Conservation (phyloP, 2,113 vertebrate species). For the Heterocephalus glaber region DNA sequence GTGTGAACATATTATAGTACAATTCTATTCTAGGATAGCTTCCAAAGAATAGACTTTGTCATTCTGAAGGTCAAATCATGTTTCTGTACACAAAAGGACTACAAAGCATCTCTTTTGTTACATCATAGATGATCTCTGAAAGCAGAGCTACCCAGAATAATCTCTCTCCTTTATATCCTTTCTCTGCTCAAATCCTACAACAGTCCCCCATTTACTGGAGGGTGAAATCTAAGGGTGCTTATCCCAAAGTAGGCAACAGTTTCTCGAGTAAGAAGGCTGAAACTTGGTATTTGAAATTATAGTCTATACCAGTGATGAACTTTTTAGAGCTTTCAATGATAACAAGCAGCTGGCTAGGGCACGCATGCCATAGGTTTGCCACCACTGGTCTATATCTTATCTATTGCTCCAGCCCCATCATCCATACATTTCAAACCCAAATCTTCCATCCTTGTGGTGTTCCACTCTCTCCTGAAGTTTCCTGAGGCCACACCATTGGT, state of each 20-base stretch:
- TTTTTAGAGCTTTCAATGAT: not conserved
- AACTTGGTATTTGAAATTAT: not conserved
- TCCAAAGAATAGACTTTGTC: slow-evolving; percentile 58
- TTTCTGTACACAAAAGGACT: not conserved
- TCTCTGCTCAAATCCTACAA: not conserved
- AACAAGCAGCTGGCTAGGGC: not conserved
- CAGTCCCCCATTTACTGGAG: not conserved
- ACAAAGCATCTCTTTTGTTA: not conserved
- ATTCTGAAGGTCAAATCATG: slow-evolving; percentile 60
- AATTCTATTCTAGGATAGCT: slow-evolving; percentile 40
- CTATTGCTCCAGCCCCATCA: not conserved
- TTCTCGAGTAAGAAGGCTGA: slow-evolving; percentile 4
- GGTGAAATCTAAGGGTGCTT: not conserved
- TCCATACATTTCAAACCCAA: not conserved
- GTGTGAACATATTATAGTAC: not conserved
- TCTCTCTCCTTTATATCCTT: not conserved
- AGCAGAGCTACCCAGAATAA: not conserved
- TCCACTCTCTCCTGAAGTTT: not conserved
- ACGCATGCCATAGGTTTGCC: not conserved
- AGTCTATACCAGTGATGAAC: not conserved
- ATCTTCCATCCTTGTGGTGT: not conserved
- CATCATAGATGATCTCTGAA: not conserved
- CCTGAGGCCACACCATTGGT: not conserved
- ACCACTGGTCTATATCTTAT: not conserved
- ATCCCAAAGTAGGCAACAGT: not conserved